Percentiles rank a stretch among this genome's conserved stretches.
These are phyloP conservation scores for Drosophila teissieri DNA, from an alignment of 1,140 invertebrate species.

Conservation along the genomic window DNA sequence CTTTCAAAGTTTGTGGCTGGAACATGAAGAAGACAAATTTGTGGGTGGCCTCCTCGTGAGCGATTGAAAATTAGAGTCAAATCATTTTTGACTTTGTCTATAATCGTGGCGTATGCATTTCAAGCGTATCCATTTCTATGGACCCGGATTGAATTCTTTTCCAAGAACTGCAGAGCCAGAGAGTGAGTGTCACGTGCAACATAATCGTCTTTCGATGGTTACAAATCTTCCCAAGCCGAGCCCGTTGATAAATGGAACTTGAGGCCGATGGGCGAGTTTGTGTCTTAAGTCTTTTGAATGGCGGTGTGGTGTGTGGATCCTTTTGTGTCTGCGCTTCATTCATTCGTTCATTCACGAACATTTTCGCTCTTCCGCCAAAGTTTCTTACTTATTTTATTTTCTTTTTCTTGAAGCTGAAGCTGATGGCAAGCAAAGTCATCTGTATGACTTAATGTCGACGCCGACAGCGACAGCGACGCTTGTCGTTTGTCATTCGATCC, in stretches of 20 bases:
- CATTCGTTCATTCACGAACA: conserved; percentile 61
- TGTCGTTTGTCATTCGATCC: conserved; percentile 78
- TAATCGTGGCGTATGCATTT: conserved; percentile 52
- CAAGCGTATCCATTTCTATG: conserved; percentile 36
- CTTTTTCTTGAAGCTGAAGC: background rate
- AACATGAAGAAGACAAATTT: conserved; percentile 17
- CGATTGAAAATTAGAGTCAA: conserved; percentile 47
- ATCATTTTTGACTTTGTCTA: conserved; percentile 39
- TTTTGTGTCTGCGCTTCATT: conserved; percentile 52
- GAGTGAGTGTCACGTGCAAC: conserved; percentile 71
- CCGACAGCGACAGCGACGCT: conserved; percentile 24
- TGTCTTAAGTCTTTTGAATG: conserved; percentile 41
- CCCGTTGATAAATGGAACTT: conserved; percentile 51
- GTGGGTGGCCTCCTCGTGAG: conserved; percentile 49
- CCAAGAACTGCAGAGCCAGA: conserved; percentile 41
- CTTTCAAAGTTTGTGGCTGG: conserved; percentile 27
- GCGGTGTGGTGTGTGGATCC: conserved; percentile 24
- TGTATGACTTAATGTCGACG: conserved; percentile 60
- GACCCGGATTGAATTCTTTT: conserved; percentile 30
- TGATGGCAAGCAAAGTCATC: conserved; percentile 65
- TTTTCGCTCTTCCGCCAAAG: conserved; percentile 45
- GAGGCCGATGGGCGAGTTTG: conserved; percentile 12
- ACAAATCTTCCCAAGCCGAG: conserved; percentile 37
- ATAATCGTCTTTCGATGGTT: conserved; percentile 73
- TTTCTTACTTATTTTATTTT: conserved; percentile 11